A percentile compares a stretch with the other conserved stretches of the same genome.
phyloP scores from a whole-genome alignment of 2,797 vertebrate genomes.

The Nasua narica region DNA sequence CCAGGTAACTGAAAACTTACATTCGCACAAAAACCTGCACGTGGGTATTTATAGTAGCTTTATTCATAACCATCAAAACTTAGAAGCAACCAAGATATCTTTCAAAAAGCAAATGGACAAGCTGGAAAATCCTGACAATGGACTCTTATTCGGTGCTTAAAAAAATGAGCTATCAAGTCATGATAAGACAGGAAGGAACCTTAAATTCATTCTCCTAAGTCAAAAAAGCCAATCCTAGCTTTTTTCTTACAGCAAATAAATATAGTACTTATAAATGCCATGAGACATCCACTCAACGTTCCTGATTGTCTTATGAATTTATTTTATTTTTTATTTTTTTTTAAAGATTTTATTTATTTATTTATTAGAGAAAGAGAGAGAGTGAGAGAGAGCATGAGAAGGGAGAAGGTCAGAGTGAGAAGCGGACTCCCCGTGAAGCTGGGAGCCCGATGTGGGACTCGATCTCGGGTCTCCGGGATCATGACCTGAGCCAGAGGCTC shows the following conservation, averaged over 20 bases:
- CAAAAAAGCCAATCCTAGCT: neutral
- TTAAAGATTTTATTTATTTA: too few species aligned
- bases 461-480: too few species aligned
- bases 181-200: neutral
- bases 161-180: neutral
- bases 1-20: neutral
- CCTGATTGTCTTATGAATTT: neutral
- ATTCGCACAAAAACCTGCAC: neutral
- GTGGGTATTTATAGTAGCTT: neutral
- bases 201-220: neutral
- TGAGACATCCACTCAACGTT: neutral
- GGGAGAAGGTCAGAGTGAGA: too few species aligned
- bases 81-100: neutral
- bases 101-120: neutral
- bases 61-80: neutral
- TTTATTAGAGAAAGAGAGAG: too few species aligned
- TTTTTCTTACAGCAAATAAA: neutral
- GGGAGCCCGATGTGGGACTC: too few species aligned
- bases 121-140: neutral
- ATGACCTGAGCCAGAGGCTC: too few species aligned
- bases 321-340: neutral
- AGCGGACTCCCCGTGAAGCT: too few species aligned
- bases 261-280: neutral
- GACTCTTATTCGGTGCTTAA: neutral
- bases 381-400: too few species aligned